Base-by-base conservation (phyloP, 2,113 vertebrate genomes). In the Aptenodytes forsteri region DNA sequence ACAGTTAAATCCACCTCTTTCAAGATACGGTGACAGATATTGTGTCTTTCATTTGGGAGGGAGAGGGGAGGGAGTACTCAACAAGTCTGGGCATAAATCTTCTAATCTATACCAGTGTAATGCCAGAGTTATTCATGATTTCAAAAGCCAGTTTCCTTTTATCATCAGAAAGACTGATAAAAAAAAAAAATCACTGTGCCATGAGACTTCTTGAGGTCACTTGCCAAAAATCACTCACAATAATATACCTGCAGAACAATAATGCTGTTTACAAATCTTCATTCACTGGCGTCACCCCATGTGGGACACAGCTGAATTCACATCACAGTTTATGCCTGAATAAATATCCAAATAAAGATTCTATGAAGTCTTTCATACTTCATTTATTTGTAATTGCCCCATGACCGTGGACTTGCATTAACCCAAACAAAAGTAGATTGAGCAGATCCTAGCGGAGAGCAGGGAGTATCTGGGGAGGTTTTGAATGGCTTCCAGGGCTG, bases 261-360 rank as follows among this genome's bases (percentile, higher is more conserved):
- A 88, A 83, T 18, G n/a, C 10, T 47, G 61, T 36, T 84, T 78
- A 52, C 52, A 75, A 47, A 94, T 27, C 76, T 84, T 59, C 34
- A 21, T 36, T 70, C 81, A 27, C 46, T 79, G 87, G 47, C 2
- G 0, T 79, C 65, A 79, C 29, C 52, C 1, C 1, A 79, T 44
- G 32, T 34, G 55, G 55, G 42, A 55, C 65, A 11, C 87, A 91
- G 87, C 65, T 89, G 89, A 84, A 52, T 44, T 96, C 66, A 87
- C 77, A 88, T 88, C 32, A 83, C 87, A 86, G 75, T 80, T 95
- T 86, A 90, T 80, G 71, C 62, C 85, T 80, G 82, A 88, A 78
- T 80, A 62, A 90, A 97, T 80, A 75, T 21, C 85, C 66, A 90
- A 73, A 92, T 62, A 93, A 88, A 93, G 82, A 69, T 54, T 90